Evolutionary conservation across 2,797 vertebrate species (phyloP).

Genomic region (Rhadinocentrus ornatus): DNA sequence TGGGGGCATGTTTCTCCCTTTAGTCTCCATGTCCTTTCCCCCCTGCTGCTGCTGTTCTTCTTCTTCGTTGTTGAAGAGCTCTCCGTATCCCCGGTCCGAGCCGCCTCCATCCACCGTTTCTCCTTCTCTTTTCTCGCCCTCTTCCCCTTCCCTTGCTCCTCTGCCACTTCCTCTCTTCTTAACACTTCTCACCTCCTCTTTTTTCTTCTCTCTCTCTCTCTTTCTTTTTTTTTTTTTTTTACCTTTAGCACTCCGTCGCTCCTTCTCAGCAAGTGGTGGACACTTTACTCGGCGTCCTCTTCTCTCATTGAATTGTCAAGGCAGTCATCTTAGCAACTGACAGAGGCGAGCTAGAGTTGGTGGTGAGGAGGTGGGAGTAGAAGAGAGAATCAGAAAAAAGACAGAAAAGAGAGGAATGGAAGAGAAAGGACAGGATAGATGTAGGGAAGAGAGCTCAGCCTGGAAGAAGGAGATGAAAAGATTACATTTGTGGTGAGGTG

Average conservation of each 20-base stretch:
- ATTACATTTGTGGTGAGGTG: slow-evolving; percentile 15
- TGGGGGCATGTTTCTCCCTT: slow-evolving; percentile 83
- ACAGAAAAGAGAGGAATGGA: slow-evolving; percentile 25
- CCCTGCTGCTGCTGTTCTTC: slow-evolving; percentile 51
- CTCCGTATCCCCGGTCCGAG: slow-evolving; percentile 76
- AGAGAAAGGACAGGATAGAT: not conserved
- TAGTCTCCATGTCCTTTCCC: slow-evolving; percentile 82
- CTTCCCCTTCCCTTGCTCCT: slow-evolving; percentile 17
- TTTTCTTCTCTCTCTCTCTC: slow-evolving; percentile 26
- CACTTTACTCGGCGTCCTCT: slow-evolving; percentile 68
- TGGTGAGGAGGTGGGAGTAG: slow-evolving; percentile 5
- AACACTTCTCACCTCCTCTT: slow-evolving; percentile 20
- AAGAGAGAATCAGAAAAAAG: slow-evolving; percentile 7
- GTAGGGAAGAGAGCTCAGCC: slow-evolving; percentile 20
- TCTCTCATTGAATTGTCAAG: slow-evolving; percentile 75
- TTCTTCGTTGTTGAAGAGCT: slow-evolving; percentile 73
- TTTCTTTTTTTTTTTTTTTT: slow-evolving; percentile 35
- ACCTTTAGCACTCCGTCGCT: slow-evolving; percentile 46
- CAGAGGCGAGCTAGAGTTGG: slow-evolving; percentile 34
- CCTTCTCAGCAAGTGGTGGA: slow-evolving; percentile 37
- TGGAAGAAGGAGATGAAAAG: slow-evolving; percentile 25
- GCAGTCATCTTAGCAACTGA: slow-evolving; percentile 70
- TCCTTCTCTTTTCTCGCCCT: slow-evolving; percentile 54
- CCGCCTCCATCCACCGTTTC: slow-evolving; percentile 83
- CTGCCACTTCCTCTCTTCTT: slow-evolving; percentile 27